phyloP scores from a whole-genome alignment of 2,113 vertebrate genomes.

The Callospermophilus lateralis region DNA sequence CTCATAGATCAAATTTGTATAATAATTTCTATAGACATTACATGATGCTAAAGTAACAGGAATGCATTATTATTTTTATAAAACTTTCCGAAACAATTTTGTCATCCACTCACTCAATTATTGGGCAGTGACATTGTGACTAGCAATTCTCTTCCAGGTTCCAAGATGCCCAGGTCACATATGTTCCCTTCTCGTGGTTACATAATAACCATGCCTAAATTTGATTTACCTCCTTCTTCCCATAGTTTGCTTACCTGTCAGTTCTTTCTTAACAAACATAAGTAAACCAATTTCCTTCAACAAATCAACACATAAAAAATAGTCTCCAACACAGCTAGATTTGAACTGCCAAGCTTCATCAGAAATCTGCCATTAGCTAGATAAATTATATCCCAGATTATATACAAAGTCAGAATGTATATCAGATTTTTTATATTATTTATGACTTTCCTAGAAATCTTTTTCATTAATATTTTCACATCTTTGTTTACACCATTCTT shows the following conservation, averaged over 20 bases:
- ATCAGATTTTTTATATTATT: not conserved
- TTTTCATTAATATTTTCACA: not conserved
- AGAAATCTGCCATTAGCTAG: not conserved
- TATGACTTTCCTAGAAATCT: not conserved
- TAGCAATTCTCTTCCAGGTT: no score
- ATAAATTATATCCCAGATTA: conserved; percentile 38
- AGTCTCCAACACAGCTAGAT: not conserved
- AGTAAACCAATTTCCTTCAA: not conserved
- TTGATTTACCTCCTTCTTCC: not conserved
- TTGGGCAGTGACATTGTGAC: no score
- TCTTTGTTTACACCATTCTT: not conserved
- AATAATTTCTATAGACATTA: no score
- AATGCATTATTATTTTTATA: no score
- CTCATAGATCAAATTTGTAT: no score
- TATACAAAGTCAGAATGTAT: not conserved
- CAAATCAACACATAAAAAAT: not conserved
- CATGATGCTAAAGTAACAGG: no score
- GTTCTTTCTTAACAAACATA: not conserved
- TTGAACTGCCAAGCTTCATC: not conserved
- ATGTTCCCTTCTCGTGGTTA: no score
- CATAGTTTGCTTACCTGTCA: not conserved
- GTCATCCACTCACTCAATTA: no score
- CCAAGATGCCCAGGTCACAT: no score
- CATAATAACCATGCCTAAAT: no score
- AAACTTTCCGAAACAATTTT: no score